Conservation (phyloP, 2,113 vertebrate species). For the Microtus pennsylvanicus region DNA sequence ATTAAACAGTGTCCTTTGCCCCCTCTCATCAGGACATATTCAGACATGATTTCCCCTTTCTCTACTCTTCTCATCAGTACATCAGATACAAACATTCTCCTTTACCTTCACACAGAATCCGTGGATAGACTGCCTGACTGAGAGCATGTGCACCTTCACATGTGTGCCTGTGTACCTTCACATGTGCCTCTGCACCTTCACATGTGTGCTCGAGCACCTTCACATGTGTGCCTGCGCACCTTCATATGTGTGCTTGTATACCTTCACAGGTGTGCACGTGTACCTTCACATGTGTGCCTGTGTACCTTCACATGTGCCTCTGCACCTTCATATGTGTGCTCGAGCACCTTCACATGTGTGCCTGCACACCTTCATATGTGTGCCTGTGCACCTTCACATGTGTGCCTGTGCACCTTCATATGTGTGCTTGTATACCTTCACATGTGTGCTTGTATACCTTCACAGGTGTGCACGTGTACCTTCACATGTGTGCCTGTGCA, state of each 20-base stretch:
- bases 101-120: neutral
- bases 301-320: fast-evolving
- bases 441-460: fast-evolving
- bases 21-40: neutral
- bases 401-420: neutral
- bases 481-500: no score
- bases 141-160: neutral
- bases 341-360: neutral
- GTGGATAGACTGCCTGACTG: neutral
- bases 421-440: neutral
- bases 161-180: no score
- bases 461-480: no score
- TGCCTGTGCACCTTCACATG: neutral
- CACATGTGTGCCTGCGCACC: no score
- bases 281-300: no score
- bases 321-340: no score
- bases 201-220: neutral
- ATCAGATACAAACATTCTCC: neutral
- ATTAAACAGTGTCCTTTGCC: neutral
- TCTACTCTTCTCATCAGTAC: no score
- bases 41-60: neutral
- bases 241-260: fast-evolving
- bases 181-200: no score
- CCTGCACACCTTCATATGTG: neutral
- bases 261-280: fast-evolving